A percentile compares a stretch with the other conserved stretches of the same genome.
These are phyloP conservation scores for Stictonetta naevosa DNA, from an alignment of 2,113 vertebrate genomes.

Conservation along the genomic window DNA sequence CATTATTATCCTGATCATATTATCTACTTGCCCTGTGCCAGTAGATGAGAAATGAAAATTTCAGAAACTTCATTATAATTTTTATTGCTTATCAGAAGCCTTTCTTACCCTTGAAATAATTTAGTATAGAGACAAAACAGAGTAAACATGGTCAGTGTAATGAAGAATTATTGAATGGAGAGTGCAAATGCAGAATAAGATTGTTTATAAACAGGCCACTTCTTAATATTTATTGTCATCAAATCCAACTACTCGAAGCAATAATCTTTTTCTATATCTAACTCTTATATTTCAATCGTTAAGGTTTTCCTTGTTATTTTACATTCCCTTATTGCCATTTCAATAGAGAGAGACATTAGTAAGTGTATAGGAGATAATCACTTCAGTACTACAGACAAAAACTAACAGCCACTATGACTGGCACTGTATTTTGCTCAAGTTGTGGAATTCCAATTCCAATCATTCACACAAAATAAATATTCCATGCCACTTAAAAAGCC, in stretches of 20 bases:
- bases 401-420: background rate
- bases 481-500: background rate
- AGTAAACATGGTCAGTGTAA: constrained; percentile 14
- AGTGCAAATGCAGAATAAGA: constrained; percentile 13
- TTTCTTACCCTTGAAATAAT: constrained; percentile 4
- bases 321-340: background rate
- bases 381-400: background rate
- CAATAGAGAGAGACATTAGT: background rate
- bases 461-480: background rate
- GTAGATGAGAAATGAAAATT: constrained; percentile 29
- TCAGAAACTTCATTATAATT: constrained; percentile 30
- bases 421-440: background rate
- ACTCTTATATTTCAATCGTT: background rate
- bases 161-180: constrained; percentile 17
- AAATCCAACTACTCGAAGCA: background rate
- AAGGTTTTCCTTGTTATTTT: background rate
- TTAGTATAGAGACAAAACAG: background rate
- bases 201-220: constrained; percentile 35
- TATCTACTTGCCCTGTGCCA: background rate
- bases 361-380: background rate
- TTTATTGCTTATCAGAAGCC: background rate
- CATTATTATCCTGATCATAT: constrained; percentile 19
- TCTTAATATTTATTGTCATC: background rate
- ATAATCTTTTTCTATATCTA: background rate
- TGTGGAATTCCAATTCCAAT: background rate